A percentile compares a stretch with the other conserved stretches of the same genome.
Evolutionary conservation across 2,113 vertebrate species (phyloP).

Genomic region (Neolamprologus modestus): DNA sequence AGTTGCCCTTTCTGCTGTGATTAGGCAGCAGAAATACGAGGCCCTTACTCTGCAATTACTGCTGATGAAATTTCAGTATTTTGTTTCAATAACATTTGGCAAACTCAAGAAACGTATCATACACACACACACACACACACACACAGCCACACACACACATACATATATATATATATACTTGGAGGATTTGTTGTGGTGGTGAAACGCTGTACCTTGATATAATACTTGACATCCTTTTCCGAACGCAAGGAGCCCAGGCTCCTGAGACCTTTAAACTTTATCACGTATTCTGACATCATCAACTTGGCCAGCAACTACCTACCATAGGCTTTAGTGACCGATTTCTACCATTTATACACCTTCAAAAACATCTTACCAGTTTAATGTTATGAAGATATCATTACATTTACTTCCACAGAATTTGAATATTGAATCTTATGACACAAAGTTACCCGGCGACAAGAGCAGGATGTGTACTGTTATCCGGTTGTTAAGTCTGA

Average conservation of each 20-base stretch:
- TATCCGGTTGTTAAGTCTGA: too few relatives aligned
- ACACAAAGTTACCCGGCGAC: background rate
- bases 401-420: background rate
- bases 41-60: background rate
- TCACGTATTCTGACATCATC: background rate
- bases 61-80: background rate
- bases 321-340: background rate
- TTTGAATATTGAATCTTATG: background rate
- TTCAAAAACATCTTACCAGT: background rate
- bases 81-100: background rate
- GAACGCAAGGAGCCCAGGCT: background rate
- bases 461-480: background rate
- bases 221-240: background rate
- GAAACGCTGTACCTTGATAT: background rate
- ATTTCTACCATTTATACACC: background rate
- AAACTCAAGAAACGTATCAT: background rate
- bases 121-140: background rate
- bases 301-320: background rate
- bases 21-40: background rate
- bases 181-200: background rate
- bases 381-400: background rate
- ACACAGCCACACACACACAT: rapidly evolving
- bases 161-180: background rate
- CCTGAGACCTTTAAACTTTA: background rate
- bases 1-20: background rate